Conservation (phyloP, 2,888 invertebrate genomes). For the Cordilura impudica region DNA sequence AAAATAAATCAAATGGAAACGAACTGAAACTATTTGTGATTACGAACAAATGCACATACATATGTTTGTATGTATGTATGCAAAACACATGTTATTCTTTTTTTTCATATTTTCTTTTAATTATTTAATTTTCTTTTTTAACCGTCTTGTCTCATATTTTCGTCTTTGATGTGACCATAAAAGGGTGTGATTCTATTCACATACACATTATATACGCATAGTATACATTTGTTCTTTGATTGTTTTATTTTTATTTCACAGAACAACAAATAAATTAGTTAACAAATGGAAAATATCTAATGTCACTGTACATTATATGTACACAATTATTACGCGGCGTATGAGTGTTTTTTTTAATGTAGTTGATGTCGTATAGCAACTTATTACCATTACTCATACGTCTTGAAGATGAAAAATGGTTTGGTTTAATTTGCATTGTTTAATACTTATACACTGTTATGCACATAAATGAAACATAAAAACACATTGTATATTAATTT, state of each 20-base stretch:
- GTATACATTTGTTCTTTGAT: constrained; percentile 5
- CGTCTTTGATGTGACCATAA: constrained; percentile 49
- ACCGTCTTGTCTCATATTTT: constrained; percentile 33
- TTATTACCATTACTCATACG: constrained; percentile 51
- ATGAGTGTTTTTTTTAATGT: constrained; percentile 33
- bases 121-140: background rate
- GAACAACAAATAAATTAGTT: background rate
- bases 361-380: constrained; percentile 13
- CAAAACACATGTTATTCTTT: background rate
- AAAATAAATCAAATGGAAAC: background rate
- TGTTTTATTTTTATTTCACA: background rate
- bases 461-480: background rate
- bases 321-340: constrained; percentile 33
- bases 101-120: background rate
- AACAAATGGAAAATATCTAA: background rate
- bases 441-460: background rate
- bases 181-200: constrained; percentile 55
- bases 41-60: background rate
- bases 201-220: constrained; percentile 33
- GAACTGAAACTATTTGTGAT: background rate
- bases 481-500: constrained; percentile 18
- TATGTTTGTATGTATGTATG: background rate
- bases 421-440: constrained; percentile 31
- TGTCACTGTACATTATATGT: background rate
- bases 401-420: constrained; percentile 44